phyloP scores from a whole-genome alignment of 2,113 vertebrate genomes.

The Albula goreensis region DNA sequence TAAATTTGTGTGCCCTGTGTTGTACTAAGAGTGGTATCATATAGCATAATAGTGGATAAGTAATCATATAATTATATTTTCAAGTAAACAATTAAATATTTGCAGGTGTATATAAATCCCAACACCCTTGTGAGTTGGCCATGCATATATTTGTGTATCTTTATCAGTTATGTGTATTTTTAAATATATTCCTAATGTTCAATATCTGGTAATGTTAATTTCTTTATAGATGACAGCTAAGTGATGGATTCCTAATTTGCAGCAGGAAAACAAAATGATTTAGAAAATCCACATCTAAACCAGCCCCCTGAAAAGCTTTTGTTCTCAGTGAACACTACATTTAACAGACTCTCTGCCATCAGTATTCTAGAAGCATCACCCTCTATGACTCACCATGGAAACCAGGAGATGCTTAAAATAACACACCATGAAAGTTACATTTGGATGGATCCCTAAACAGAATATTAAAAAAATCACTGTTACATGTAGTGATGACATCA shows the following conservation, averaged over 20 bases:
- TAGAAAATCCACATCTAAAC: not conserved
- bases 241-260: not conserved
- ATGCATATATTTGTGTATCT: too few relatives aligned
- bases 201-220: too few relatives aligned
- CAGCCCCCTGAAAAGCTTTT: constrained; percentile 9
- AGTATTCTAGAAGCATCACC: constrained; percentile 30
- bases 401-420: constrained; percentile 36
- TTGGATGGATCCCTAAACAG: too few relatives aligned
- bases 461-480: too few relatives aligned
- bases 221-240: not conserved
- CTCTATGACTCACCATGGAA: constrained; percentile 41
- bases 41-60: not conserved
- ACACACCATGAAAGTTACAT: constrained; percentile 5
- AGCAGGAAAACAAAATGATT: too few relatives aligned
- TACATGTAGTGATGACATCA: too few relatives aligned
- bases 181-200: too few relatives aligned
- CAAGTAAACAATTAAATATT: too few relatives aligned
- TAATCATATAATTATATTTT: not conserved
- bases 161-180: too few relatives aligned
- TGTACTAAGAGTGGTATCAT: not conserved
- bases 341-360: constrained; percentile 27
- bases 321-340: constrained; percentile 24
- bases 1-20: too few relatives aligned
- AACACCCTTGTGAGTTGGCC: too few relatives aligned
- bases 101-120: too few relatives aligned